Evolutionary conservation across 2,797 vertebrate species (phyloP).

Genomic region (Limnodromus scolopaceus): DNA sequence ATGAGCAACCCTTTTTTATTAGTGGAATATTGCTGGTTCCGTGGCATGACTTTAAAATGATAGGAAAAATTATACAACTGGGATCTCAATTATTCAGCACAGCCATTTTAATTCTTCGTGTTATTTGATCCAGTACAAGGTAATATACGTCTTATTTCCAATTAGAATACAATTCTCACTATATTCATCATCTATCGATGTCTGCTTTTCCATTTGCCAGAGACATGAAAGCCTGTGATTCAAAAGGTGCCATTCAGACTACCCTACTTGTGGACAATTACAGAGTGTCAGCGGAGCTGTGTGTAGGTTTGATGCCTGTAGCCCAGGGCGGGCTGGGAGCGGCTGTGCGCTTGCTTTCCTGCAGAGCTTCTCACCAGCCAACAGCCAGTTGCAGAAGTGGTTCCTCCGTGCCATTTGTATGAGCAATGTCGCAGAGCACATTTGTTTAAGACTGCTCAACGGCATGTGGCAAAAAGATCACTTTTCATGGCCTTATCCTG

Average conservation of each 20-base stretch:
- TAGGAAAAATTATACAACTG: constrained; percentile 66
- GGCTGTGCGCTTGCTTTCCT: not conserved
- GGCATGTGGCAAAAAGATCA: not conserved
- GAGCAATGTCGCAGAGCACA: not conserved
- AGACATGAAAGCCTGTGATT: constrained; percentile 65
- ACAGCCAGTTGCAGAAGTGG: not conserved
- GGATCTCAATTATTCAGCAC: constrained; percentile 70
- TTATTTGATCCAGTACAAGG: constrained; percentile 72
- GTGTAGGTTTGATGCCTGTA: not conserved
- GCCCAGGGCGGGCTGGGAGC: constrained; percentile 38
- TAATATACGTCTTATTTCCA: constrained; percentile 65
- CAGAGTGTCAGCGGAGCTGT: constrained; percentile 30
- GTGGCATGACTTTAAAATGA: constrained; percentile 43
- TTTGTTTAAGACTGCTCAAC: not conserved
- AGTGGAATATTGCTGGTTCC: constrained; percentile 51
- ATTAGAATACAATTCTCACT: constrained; percentile 71
- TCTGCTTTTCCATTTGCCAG: constrained; percentile 66
- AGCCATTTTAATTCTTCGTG: constrained; percentile 71
- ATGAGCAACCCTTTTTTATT: constrained; percentile 43
- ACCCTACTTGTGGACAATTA: constrained; percentile 53
- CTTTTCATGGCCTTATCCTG: not conserved
- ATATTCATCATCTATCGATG: constrained; percentile 63
- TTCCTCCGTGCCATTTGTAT: not conserved
- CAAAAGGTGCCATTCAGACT: constrained; percentile 64
- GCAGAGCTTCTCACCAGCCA: constrained; percentile 21